Evolutionary conservation across 2,113 vertebrate genomes (phyloP), one percentile per base, ranked within the genome.

Genomic region (Pelecanoides urinatrix): DNA sequence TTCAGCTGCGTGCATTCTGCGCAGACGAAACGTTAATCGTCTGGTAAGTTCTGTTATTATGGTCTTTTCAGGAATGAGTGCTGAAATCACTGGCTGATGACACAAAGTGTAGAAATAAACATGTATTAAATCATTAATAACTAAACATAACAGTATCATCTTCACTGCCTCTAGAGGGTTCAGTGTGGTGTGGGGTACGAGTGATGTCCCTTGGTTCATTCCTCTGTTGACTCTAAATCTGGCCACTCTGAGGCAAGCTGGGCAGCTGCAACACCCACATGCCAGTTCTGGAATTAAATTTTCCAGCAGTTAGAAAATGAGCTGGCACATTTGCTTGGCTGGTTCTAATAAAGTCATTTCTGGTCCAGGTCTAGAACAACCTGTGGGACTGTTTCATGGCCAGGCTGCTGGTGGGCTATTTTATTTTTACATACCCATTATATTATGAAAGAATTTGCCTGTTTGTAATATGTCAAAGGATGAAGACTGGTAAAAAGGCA

Each of bases 311-410:
- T 97, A 90, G 96, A 91, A 97, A 98, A 96, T 38, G n/a, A 96
- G 13, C 72, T 98, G 97, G 93, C 94, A 96, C 77, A 53, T 91
- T 88, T 93, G 9, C 77, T 97, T 98, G 94, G 74, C 95, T 95
- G n/a, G 16, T 78, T 94, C 59, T 84, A 82, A 74, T 86, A 81
- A 94, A 93, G n/a, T 23, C 0, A 44, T 90, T 97, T 97, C 91
- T 94, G 81, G 63, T 59, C 63, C 96, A 96, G 86, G 52, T 81
- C 16, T 93, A 79, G 47, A 96, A 82, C 90, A 94, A 95, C 78
- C 93, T 97, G 86, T 90, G 86, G 58, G 80, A 92, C 71, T 53
- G 44, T 97, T 95, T 92, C 70, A 45, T 66, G 38, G 86, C 94
- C 94, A 98, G 86, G 78, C 72, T 95, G 53, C 63, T 96, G 91